Evolutionary conservation across 53 echinoderm and acorn worm species (phyloP).

Genomic region (Patiria pectinifera): DNA sequence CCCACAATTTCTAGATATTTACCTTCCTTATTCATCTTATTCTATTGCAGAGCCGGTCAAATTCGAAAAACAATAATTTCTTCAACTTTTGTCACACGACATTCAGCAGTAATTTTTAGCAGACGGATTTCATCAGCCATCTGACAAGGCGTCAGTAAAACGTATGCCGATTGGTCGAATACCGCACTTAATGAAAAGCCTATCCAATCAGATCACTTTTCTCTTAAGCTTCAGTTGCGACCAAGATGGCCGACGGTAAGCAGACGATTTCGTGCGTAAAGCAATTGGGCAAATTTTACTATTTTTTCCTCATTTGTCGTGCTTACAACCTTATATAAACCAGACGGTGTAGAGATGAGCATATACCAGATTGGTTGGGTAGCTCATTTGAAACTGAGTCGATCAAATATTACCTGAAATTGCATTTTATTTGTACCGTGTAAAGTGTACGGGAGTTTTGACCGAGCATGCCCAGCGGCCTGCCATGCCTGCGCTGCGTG

Average conservation of each 20-base stretch:
- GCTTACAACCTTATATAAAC: background rate
- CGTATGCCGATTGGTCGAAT: background rate
- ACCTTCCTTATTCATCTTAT: conserved; percentile 36
- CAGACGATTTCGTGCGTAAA: conserved; percentile 23
- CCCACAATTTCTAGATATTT: background rate
- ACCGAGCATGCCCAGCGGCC: too few relatives aligned
- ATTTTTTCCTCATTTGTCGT: background rate
- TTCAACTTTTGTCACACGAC: background rate
- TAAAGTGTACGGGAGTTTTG: background rate
- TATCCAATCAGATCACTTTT: conserved; percentile 13
- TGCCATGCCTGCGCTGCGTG: too few relatives aligned
- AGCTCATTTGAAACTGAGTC: background rate
- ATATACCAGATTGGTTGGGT: background rate
- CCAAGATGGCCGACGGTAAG: conserved; percentile 56
- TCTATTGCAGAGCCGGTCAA: background rate
- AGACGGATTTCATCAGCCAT: background rate
- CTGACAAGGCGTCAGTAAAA: conserved; percentile 3
- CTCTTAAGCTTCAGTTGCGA: background rate
- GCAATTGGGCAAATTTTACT: background rate
- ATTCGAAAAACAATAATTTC: background rate
- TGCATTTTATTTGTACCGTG: background rate
- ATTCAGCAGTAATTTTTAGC: background rate
- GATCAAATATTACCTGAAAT: background rate
- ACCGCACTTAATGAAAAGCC: background rate
- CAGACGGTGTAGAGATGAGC: background rate